phyloP scores from a whole-genome alignment of 1,140 invertebrate species.

The Druon quercuslanigerum region DNA sequence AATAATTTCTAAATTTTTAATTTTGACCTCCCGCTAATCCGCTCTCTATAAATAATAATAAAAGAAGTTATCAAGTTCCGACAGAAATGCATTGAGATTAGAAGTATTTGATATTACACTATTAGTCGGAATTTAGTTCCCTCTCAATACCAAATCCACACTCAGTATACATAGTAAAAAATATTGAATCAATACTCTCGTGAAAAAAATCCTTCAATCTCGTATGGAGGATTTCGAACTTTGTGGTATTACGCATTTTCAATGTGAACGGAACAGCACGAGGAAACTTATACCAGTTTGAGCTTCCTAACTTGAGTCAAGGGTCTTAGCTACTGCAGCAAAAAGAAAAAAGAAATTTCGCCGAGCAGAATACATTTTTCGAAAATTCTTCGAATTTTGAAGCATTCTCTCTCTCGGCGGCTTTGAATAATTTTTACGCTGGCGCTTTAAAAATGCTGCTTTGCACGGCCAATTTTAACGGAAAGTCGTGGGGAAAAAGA shows the following conservation, averaged over 20 bases:
- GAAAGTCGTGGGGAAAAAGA: neutral
- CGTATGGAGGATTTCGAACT: neutral
- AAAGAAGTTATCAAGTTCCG: conserved; percentile 32
- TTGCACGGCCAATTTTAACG: conserved; percentile 40
- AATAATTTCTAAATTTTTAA: too few species aligned
- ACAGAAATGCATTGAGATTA: conserved; percentile 35
- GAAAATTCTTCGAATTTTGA: neutral
- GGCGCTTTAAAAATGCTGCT: conserved; percentile 62
- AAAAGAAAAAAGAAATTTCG: conserved; percentile 52
- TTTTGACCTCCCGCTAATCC: neutral
- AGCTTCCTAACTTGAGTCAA: conserved; percentile 75
- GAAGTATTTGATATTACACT: conserved; percentile 20
- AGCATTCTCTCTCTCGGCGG: conserved; percentile 36
- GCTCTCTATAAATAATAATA: conserved; percentile 29
- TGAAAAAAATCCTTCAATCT: neutral
- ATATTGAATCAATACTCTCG: conserved; percentile 5
- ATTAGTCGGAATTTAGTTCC: conserved; percentile 22
- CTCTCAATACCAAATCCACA: conserved; percentile 29
- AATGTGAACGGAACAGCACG: conserved; percentile 23
- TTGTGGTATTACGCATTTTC: conserved; percentile 2
- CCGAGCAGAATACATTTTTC: conserved; percentile 11
- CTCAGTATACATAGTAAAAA: conserved; percentile 10
- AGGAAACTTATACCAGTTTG: conserved; percentile 63
- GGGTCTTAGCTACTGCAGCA: conserved; percentile 70
- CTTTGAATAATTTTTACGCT: conserved; percentile 43